Evolutionary conservation across 1,140 invertebrate species (phyloP).

Genomic region (Pseudomyrmex dendroicus): DNA sequence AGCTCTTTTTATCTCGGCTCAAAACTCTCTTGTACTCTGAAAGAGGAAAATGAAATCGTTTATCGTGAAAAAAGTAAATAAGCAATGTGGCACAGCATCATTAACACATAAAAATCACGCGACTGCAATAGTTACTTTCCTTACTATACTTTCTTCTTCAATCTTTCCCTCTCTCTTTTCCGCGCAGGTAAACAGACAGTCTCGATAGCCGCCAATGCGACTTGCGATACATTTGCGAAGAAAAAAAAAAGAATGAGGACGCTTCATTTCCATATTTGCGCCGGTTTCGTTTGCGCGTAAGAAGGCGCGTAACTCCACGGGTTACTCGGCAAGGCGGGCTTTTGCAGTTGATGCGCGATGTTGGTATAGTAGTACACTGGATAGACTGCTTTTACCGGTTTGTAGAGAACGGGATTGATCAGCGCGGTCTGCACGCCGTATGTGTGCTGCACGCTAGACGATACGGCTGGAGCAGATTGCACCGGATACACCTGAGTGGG

Average conservation of each 20-base stretch:
- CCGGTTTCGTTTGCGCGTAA: slow-evolving; percentile 70
- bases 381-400: slow-evolving; percentile 78
- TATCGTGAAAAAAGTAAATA: slow-evolving; percentile 14
- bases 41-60: slow-evolving; percentile 34
- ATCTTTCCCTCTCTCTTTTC: slow-evolving; percentile 53
- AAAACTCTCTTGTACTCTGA: not conserved
- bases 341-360: slow-evolving; percentile 73
- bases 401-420: slow-evolving; percentile 77
- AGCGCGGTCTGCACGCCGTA: slow-evolving; percentile 75
- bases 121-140: not conserved
- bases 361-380: slow-evolving; percentile 80
- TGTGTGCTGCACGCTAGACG: slow-evolving; percentile 70
- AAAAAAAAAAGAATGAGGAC: slow-evolving; percentile 7
- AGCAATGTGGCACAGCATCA: not conserved
- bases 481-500: slow-evolving; percentile 51
- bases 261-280: slow-evolving; percentile 73
- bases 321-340: slow-evolving; percentile 65
- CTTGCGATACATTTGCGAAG: slow-evolving; percentile 8
- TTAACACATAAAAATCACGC: slow-evolving; percentile 9
- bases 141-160: slow-evolving; percentile 54
- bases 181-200: slow-evolving; percentile 45
- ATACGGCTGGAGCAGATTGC: slow-evolving; percentile 34
- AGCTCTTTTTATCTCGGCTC: slow-evolving; percentile 1
- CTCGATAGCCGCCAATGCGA: slow-evolving; percentile 2
- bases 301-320: slow-evolving; percentile 79